Evolutionary conservation across 2,113 vertebrate species (phyloP), one percentile per base, ranked within the genome.

Genomic region (Pteronura brasiliensis): DNA sequence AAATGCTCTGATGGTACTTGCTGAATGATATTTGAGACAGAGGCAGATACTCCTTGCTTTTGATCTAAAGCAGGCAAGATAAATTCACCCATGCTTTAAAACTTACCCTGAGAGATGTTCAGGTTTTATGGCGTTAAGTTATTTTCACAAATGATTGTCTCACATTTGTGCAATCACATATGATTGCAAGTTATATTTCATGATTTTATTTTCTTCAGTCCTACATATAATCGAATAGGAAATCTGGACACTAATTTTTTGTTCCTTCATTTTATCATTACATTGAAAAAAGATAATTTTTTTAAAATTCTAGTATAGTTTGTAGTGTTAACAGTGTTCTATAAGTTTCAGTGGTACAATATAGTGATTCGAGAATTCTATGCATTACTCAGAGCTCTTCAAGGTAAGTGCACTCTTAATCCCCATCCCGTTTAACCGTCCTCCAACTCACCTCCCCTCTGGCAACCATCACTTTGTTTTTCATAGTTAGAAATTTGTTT

Each of bases 101-200:
- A 74, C 29, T 25, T 82, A 65, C 4, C 52, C 34, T 79, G 36
- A 44, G 81, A 87, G 61, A 65, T 7, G 49, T 96, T 82, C 29
- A 72, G 34, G 29, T 65, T 94, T 94, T 96, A 4, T 80, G 12
- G 17, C 81, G 3, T 74, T 52, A 77, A 44, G 36, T 84, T 90
- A 31, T 67, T 94, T 95, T 98, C 55, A 95, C 36, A 83, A 77
- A 57, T 71, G 25, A 89, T 63, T 71, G 9, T 92, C 82, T 94
- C n/a, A 63, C 27, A 63, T 63, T 63, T 63, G 61, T 29, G 27
- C 61, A 63, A 6, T 29, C 61, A 63, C 61, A 31, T 31, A 63
- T 63, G 61, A 31, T 87, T 82, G 3, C 14, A 61, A 89, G 21
- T 52, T 92, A 61, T 25, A 29, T 44, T 88, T 94, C 36, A 39